Base-by-base conservation (phyloP, 2,888 invertebrate genomes). In the Pyrrhia umbra region DNA sequence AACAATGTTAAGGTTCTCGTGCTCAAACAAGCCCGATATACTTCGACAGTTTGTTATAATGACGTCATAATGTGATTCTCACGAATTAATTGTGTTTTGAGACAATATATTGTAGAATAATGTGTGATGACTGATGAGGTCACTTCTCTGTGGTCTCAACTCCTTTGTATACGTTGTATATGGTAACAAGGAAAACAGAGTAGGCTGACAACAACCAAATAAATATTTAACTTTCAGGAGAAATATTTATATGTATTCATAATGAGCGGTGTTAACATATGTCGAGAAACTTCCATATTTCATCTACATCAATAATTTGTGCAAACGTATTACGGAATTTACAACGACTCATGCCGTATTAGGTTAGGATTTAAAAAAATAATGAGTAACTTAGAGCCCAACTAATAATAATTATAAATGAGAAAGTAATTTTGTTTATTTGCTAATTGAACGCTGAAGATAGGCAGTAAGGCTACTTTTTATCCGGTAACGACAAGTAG, bases 1-100 rank as follows among this genome's bases (percentile, higher is more conserved):
- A 69, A 70, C 75, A 75, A 75, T 75, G 78, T 77, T 75, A 80
- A 80, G 80, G 80, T 67, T 71, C 30, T 45, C 13, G 37, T 21
- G 63, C 40, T 50, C 40, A 39, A 54, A 18, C 21, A 34, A 18
- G 21, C 42, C 37, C n/a, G 45, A 21, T 58, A 54, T 56, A 46
- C 58, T 56, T 63, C 49, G 52, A 4, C 9, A 21, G n/a, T 18
- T 15, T 39, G 23, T 37, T 13, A 30, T 25, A 46, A 50, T 13
- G 25, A 16, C 34, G 10, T 18, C 21, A 54, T 27, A n/a, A 51
- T 46, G 42, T 39, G 10, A 6, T 6, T 21, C 34, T 37, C n/a
- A 37, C 10, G 9, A 30, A 30, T 10, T 30, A 10, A 10, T 9
- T 30, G 30, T 30, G 30, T 30, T 30, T 30, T 30, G 2, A 30